Base-by-base conservation (phyloP, 1,140 invertebrate genomes). In the Andricus grossulariae region DNA sequence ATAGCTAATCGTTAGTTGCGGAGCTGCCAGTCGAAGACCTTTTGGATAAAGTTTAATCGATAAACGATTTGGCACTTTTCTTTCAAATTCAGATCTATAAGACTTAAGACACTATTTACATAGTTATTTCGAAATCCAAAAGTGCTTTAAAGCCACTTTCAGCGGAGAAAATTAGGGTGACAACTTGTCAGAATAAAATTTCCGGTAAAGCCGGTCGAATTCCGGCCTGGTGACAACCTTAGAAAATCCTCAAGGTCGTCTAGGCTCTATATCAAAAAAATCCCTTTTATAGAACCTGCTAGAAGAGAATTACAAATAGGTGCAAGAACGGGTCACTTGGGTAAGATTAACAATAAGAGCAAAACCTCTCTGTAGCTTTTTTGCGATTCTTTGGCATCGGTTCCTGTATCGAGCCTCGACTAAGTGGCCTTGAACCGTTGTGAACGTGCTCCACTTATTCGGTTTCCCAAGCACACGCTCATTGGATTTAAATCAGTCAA, bases 361-460 rank as follows among this genome's bases (percentile, higher is more conserved):
- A 66, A 66, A 13, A 39, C 21, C 60, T 66, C 57, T 32, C 32
- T 25, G 60, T 32, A 66, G 3, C 15, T 66, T 66, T 66, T 39
- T 16, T 66, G 3, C 32, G 25, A 39, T 39, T 21, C 57, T 66
- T 66, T 66, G 60, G 60, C 60, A 66, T 66, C 60, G 32, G 39
- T 32, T 66, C 60, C 60, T 66, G 32, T 39, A 66, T n/a, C 1
- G 60, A 66, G 15, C 16, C 15, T 66, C 60, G 25, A 66, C 39
- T 39, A 66, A 39, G n/a, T n/a, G 60, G 32, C 60, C 60, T 66
- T 66, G 60, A 66, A 66, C 60, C 39, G 60, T 66, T 66, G 60
- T 66, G 32, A 66, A 66, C 39, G 60, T 66, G 60, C 60, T 66
- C 60, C n/a, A 66, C 60, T 66, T 66, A 66, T 66, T 66, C 39